phyloP scores from a whole-genome alignment of 1,140 invertebrate species.

The Sitobion miscanthi region DNA sequence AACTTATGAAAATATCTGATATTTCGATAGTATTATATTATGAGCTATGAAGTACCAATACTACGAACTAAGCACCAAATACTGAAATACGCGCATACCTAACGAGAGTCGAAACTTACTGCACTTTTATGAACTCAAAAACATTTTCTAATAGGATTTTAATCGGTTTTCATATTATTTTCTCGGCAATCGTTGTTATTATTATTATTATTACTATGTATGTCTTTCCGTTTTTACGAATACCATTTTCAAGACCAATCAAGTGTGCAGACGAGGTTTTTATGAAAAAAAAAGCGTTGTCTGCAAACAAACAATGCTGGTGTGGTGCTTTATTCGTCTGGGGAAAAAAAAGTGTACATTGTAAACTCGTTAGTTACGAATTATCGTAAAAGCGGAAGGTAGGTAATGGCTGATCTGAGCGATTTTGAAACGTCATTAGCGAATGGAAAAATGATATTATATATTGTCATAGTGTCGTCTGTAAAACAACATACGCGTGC shows the following conservation, averaged over 20 bases:
- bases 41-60: neutral
- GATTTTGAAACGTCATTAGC: constrained; percentile 5
- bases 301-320: neutral
- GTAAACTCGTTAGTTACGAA: neutral
- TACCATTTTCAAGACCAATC: neutral
- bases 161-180: neutral
- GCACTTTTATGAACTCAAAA: neutral
- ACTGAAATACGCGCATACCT: neutral
- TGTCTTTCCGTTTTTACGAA: neutral
- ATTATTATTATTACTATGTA: neutral
- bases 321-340: neutral
- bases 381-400: neutral
- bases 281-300: neutral
- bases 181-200: neutral
- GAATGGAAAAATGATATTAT: neutral
- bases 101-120: neutral
- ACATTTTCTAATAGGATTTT: neutral
- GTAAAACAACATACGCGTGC: neutral
- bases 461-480: neutral
- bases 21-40: neutral
- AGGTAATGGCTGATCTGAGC: neutral
- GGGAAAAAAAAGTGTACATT: neutral
- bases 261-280: neutral
- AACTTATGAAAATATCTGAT: neutral
- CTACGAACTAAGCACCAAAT: too few species aligned